Percentiles rank a stretch among this genome's conserved stretches.
These are phyloP conservation scores for Lepidonotus clava DNA, from an alignment of 2,888 invertebrate genomes.

Conservation along the genomic window DNA sequence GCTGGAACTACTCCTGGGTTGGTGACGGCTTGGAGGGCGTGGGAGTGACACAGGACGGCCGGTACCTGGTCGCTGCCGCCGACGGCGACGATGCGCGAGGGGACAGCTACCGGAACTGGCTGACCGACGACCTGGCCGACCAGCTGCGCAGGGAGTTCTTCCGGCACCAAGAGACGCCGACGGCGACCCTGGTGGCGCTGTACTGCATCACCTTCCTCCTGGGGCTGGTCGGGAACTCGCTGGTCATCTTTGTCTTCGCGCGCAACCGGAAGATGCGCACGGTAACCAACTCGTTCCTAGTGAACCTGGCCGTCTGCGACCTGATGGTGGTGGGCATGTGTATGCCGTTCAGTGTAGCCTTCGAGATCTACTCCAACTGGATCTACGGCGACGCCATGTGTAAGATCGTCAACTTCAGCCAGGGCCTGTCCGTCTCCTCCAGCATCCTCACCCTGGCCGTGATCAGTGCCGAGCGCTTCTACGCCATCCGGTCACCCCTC, in stretches of 20 bases:
- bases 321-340: conserved; percentile 63
- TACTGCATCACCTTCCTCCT: conserved; percentile 57
- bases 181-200: conserved; percentile 53
- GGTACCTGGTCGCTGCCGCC: background rate
- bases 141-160: conserved; percentile 50
- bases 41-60: background rate
- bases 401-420: conserved; percentile 63
- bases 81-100: background rate
- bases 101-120: conserved; percentile 24
- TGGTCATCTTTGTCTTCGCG: conserved; percentile 61
- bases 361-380: conserved; percentile 63
- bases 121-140: conserved; percentile 36
- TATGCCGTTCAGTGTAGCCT: conserved; percentile 63
- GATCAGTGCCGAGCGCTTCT: conserved; percentile 61
- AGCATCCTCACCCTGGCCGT: conserved; percentile 62
- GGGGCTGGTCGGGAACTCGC: conserved; percentile 60
- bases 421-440: conserved; percentile 61
- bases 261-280: conserved; percentile 61
- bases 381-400: conserved; percentile 64
- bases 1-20: background rate
- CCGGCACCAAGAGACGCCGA: conserved; percentile 48
- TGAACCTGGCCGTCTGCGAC: conserved; percentile 65
- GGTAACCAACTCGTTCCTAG: conserved; percentile 64
- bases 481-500: conserved; percentile 61
- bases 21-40: background rate